Percentiles rank a stretch among this genome's conserved stretches.
phyloP scores from a whole-genome alignment of 2,797 vertebrate species.

The Steatocranus sp. region DNA sequence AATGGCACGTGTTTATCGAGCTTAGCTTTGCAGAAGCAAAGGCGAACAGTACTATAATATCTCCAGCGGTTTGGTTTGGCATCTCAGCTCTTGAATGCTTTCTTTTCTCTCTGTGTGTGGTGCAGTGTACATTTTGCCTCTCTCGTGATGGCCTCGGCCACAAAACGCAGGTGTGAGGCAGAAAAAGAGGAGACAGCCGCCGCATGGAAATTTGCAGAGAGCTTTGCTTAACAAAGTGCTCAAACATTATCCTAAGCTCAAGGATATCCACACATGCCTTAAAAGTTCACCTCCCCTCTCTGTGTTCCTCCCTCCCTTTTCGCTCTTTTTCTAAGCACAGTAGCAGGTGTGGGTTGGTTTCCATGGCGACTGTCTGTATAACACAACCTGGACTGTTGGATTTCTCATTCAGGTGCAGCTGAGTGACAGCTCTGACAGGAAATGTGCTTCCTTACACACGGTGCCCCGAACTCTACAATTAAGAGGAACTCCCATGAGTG shows the following conservation, averaged over 20 bases:
- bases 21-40: constrained; percentile 44
- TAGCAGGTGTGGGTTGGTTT: constrained; percentile 71
- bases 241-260: constrained; percentile 68
- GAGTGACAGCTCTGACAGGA: constrained; percentile 44
- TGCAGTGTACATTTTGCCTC: constrained; percentile 11
- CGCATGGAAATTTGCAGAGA: constrained; percentile 54
- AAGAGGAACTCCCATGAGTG: background rate
- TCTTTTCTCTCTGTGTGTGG: constrained; percentile 60
- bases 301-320: background rate
- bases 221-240: constrained; percentile 68
- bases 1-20: constrained; percentile 56
- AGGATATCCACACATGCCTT: constrained; percentile 63
- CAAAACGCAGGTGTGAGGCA: constrained; percentile 62
- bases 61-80: constrained; percentile 56
- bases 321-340: constrained; percentile 33
- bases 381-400: constrained; percentile 42
- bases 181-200: background rate
- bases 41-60: constrained; percentile 30
- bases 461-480: background rate
- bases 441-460: constrained; percentile 1
- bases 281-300: constrained; percentile 52
- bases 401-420: constrained; percentile 52
- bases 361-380: constrained; percentile 50
- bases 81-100: constrained; percentile 5
- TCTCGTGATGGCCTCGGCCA: constrained; percentile 26